Base-by-base conservation (phyloP, 2,888 invertebrate species). In the Eupithecia vulgata region DNA sequence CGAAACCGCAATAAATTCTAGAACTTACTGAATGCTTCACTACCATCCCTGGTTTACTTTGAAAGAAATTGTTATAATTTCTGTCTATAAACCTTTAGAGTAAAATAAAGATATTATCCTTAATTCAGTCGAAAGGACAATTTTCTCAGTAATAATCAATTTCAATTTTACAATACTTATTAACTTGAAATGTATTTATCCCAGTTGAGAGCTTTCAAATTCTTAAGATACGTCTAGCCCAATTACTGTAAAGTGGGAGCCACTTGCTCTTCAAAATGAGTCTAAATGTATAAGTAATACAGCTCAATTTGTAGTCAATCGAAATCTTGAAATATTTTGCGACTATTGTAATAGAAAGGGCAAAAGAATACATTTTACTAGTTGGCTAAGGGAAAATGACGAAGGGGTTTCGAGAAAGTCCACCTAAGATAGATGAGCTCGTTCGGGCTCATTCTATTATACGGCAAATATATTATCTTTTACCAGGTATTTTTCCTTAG, bases 331-430 rank as follows among this genome's bases (percentile, higher is more conserved):
- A 57, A 25, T 57, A 57, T 25, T 57, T 57, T 12, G 5, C 5
- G 57, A 57, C 12, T 4, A 21, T 25, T 12, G 25, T 57, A 25
- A 25, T 57, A 13, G 8, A 57, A 37, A 64, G n/a, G 37, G 35
- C 21, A 64, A 64, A n/a, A 64, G n/a, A 61, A 61, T 8, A 34
- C 17, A 6, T 25, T 30, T 59, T 59, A 17, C 61, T 6, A 15
- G 13, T 30, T n/a, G 17, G 37, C 12, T 12, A 64, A n/a, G 37
- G 64, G 34, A n/a, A 37, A 37, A 37, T 35, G 37, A 64, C 34
- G 37, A 64, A 64, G 37, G 37, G 37, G n/a, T 64, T 62, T 35
- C 13, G 13, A 37, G 64, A 37, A 64, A 64, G 35, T 37, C 64
- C 64, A 17, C 0, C 17, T 34, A 64, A 64, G 64, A 64, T 37